Percentiles rank a stretch among this genome's conserved stretches.
phyloP scores from a whole-genome alignment of 2,113 vertebrate species.

The Pluvianellus socialis region DNA sequence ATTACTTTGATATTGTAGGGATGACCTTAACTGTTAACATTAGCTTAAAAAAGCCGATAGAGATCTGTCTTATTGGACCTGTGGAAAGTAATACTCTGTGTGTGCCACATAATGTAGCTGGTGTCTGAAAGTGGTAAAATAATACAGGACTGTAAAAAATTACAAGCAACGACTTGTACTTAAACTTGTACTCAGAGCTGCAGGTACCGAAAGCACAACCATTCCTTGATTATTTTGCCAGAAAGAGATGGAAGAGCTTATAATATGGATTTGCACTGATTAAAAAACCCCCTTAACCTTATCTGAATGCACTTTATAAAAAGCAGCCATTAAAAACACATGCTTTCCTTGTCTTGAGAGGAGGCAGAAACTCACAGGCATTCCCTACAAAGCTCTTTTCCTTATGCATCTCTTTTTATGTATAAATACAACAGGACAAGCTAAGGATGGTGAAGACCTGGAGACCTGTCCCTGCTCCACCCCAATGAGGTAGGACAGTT shows the following conservation, averaged over 20 bases:
- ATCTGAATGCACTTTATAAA: neutral
- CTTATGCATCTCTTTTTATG: neutral
- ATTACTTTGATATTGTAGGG: neutral
- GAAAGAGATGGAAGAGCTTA: neutral
- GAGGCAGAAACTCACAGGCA: neutral
- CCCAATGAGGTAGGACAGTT: neutral
- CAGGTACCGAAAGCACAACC: neutral
- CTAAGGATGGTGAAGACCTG: neutral
- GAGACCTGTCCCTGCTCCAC: neutral
- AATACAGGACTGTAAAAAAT: conserved; percentile 3
- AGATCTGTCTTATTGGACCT: neutral
- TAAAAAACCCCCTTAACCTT: neutral
- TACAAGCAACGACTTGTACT: neutral
- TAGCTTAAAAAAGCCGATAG: neutral
- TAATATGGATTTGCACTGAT: neutral
- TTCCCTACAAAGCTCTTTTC: neutral
- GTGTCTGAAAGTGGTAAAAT: conserved; percentile 4
- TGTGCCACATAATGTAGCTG: neutral
- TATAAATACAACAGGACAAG: neutral
- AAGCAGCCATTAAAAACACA: neutral
- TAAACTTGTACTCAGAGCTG: neutral
- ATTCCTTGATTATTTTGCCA: conserved; percentile 14
- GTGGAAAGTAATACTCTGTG: neutral
- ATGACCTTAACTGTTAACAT: neutral
- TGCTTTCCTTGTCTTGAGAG: neutral